Base-by-base conservation (phyloP, 2,797 vertebrate species). In the Oreonectes daqikongensis region DNA sequence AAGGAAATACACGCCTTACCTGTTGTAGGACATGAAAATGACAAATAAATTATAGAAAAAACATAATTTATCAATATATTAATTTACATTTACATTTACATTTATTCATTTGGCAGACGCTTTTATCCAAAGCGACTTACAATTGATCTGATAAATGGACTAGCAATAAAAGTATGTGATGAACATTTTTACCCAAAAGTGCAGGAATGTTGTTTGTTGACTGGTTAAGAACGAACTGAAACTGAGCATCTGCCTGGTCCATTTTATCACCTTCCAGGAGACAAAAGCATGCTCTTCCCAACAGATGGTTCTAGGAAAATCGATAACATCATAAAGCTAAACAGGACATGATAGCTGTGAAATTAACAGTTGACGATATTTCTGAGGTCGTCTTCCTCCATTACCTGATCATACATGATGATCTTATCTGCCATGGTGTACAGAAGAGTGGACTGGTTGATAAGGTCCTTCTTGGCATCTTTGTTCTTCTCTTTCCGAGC, bases 401-500 rank as follows among this genome's bases (percentile, higher is more conserved):
- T 93, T 92, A 99, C 97, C 96, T 99, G 98, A 89, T 99, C 98
- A 3, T 99, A 99, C 98, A 99, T 99, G 87, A 99, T 99, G 90
- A 99, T 99, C 91, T 99, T 99, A 89, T 99, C 98, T 50, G 98
- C 98, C 98, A 99, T 99, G 0, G 98, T 99, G 79, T 99, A 99
- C 30, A 99, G 89, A 72, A 99, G 90, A 0, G 98, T 99, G 77
- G 98, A 97, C 89, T 99, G 98, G 0, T 97, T 99, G 82, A 99
- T 99, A 76, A 99, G 96, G 87, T 99, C 98, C 84, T 99, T 99
- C 90, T 99, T 99, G 80, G 96, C 95, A 92, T 99, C 98, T 88
- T 99, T 99, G 89, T 99, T 99, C 88, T 99, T 99, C 87, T 99
- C 97, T 83, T 96, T 98, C 2, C 97, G 94, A 28, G 98, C 98